phyloP scores from a whole-genome alignment of 2,888 invertebrate species.

The Hypercompe scribonia region DNA sequence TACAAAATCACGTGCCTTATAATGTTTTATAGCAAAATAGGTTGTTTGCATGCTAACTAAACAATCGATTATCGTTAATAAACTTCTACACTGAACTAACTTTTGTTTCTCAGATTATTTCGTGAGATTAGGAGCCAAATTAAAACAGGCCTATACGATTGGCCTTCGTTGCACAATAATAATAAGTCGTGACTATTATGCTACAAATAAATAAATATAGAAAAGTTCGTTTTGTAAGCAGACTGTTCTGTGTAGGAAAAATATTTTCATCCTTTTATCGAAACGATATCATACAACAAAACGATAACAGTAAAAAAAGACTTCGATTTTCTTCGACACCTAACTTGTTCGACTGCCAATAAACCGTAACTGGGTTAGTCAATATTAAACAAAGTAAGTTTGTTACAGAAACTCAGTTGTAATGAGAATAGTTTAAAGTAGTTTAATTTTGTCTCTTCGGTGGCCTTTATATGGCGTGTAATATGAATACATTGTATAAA shows the following conservation, averaged over 20 bases:
- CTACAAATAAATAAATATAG: background rate
- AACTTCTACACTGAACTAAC: slow-evolving; percentile 30
- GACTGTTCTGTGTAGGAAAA: background rate
- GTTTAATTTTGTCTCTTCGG: background rate
- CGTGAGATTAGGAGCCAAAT: slow-evolving; percentile 45
- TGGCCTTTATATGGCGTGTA: too few species aligned
- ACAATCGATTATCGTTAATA: slow-evolving; percentile 26
- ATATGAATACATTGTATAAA: too few species aligned
- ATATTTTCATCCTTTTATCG: too few species aligned
- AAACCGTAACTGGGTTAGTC: too few species aligned
- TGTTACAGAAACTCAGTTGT: background rate
- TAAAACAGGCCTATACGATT: slow-evolving; percentile 21
- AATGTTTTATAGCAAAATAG: background rate
- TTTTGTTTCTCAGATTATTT: slow-evolving; percentile 45
- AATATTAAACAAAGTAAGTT: background rate
- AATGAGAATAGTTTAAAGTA: background rate
- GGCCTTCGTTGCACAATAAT: slow-evolving; percentile 32
- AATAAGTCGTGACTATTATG: slow-evolving; percentile 35
- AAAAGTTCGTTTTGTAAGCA: slow-evolving; percentile 14
- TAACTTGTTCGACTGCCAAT: too few species aligned
- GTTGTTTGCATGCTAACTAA: slow-evolving; percentile 26
- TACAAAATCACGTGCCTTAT: slow-evolving; percentile 6
- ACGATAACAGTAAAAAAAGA: too few species aligned
- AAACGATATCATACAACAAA: too few species aligned
- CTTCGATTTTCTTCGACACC: too few species aligned